Evolutionary conservation across 2,113 vertebrate genomes (phyloP), one percentile per base, ranked within the genome.

Genomic region (Bubo scandiacus): DNA sequence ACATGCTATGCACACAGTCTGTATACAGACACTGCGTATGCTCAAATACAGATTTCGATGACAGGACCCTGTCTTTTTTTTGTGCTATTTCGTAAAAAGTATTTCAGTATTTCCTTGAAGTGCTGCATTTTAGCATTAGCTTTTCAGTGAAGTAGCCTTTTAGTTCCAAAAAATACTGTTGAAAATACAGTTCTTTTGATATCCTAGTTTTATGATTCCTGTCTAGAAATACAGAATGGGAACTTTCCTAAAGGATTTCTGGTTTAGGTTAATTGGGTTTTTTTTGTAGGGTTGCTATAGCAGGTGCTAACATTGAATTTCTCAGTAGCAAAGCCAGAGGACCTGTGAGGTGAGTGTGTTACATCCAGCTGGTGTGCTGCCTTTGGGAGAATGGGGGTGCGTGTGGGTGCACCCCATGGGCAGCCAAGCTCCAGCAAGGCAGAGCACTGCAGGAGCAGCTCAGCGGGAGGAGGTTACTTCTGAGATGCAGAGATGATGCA

Each of bases 361-460:
- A 54, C 3, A 2, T 22, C 3, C 25, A 27, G n/a, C 26, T 34
- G 15, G 11, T 38, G 55, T 63, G 54, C 62, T 74, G 51, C 25
- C 32, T 47, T 19, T 54, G 29, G 66, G 10, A 54, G 19, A 59
- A 29, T 0, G 0, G 15, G 17, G 15, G 6, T 42, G 34, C 1
- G 0, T 43, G 52, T 0, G 1, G 23, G n/a, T 49, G 32, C 12
- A n/a, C 12, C 14, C 45, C 0, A 1, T 0, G 1, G 49, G 15
- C 72, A 63, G 27, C n/a, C 1, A 2, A 36, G 20, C 27, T 62
- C 42, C 1, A 3, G 42, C 1, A 1, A 22, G 54, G 58, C 70
- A 57, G 42, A 47, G 23, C 3, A 3, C 73, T 59, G 27, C 2
- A 1, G 43, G 9, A 58, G 54, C 61, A 45, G 26, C 40, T 89